Evolutionary conservation across 2,888 invertebrate species (phyloP).

Genomic region (Erebia palarica): DNA sequence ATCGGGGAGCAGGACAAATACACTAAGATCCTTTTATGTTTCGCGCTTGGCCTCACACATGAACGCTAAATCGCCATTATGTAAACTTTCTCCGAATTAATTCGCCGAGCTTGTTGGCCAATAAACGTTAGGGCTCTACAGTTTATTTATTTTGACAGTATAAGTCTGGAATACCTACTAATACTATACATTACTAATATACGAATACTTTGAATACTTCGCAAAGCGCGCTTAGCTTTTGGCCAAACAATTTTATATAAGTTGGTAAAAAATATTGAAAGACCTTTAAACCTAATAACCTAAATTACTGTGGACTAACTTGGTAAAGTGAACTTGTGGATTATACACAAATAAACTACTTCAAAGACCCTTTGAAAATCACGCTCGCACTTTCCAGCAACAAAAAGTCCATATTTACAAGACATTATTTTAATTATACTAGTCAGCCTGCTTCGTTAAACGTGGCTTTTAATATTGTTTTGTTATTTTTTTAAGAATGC

Average conservation of each 20-base stretch:
- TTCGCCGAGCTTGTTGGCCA: too few relatives aligned
- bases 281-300: neutral
- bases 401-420: slow-evolving; percentile 13
- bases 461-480: slow-evolving; percentile 26
- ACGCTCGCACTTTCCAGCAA: neutral
- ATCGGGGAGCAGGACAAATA: too few relatives aligned
- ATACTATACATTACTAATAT: too few relatives aligned
- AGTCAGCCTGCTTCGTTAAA: slow-evolving; percentile 35
- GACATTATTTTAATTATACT: slow-evolving; percentile 30
- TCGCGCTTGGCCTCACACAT: too few relatives aligned
- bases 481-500: slow-evolving; percentile 32
- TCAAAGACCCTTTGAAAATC: neutral
- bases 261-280: neutral
- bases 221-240: slow-evolving; percentile 2
- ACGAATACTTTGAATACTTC: neutral
- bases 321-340: neutral
- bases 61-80: too few relatives aligned
- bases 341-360: too few relatives aligned
- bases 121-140: neutral
- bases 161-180: neutral
- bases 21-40: too few relatives aligned
- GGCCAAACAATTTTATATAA: neutral
- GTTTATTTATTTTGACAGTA: neutral
- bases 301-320: neutral
- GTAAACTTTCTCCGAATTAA: too few relatives aligned